phyloP scores from a whole-genome alignment of 2,797 vertebrate genomes.

The Arremon brunneinucha region DNA sequence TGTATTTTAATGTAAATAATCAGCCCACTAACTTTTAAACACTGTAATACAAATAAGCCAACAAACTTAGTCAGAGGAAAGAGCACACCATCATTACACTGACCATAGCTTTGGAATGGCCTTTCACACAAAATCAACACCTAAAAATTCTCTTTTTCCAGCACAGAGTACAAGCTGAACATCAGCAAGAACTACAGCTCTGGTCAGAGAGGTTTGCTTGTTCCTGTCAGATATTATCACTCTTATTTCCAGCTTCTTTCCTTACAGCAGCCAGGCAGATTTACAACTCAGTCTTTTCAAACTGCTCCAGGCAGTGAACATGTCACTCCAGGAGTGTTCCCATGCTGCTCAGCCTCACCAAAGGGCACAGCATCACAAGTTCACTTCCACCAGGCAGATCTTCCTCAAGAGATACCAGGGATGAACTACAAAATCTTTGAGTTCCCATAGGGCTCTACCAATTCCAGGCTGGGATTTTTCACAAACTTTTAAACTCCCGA shows the following conservation, averaged over 20 bases:
- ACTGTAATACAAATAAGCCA: neutral
- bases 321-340: fast-evolving
- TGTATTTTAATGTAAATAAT: neutral
- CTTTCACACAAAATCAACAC: neutral
- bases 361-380: neutral
- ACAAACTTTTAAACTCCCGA: neutral
- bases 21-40: neutral
- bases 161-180: neutral
- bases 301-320: neutral
- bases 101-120: neutral
- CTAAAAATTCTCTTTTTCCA: neutral
- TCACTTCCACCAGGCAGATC: neutral
- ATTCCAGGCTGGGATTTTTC: neutral
- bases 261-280: neutral
- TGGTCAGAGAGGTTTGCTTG: neutral
- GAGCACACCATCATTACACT: neutral
- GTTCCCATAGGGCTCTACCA: neutral
- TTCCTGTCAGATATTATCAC: neutral
- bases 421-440: neutral
- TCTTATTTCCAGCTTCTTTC: neutral
- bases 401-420: neutral
- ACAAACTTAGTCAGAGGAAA: neutral
- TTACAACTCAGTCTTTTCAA: neutral
- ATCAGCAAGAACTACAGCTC: neutral
- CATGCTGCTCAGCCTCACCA: neutral